Evolutionary conservation across 2,888 invertebrate genomes (phyloP).

Genomic region (Ceramica pisi): DNA sequence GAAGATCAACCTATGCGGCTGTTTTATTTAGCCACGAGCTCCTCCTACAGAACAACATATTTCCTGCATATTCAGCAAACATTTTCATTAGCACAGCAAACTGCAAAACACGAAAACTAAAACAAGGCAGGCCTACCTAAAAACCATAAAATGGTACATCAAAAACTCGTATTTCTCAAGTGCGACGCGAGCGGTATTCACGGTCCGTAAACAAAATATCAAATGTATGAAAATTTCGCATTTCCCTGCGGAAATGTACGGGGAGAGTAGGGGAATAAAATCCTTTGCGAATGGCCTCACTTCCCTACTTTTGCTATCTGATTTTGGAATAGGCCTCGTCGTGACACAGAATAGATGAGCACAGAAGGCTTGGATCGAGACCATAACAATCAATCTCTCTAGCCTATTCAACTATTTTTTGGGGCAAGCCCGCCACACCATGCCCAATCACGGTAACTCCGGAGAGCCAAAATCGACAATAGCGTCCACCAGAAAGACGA

Average conservation of each 20-base stretch:
- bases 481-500: too few relatives aligned
- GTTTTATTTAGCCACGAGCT: too few relatives aligned
- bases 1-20: too few relatives aligned
- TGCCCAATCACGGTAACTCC: too few relatives aligned
- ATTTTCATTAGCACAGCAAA: slow-evolving; percentile 16
- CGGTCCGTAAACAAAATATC: slow-evolving; percentile 63
- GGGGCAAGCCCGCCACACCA: too few relatives aligned
- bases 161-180: slow-evolving; percentile 42
- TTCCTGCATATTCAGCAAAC: slow-evolving; percentile 3
- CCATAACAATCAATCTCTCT: too few relatives aligned
- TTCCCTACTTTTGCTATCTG: slow-evolving; percentile 49
- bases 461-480: too few relatives aligned
- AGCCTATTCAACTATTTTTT: too few relatives aligned
- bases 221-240: slow-evolving; percentile 59
- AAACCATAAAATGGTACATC: slow-evolving; percentile 45
- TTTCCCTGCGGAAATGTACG: slow-evolving; percentile 60
- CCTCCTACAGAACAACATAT: too few relatives aligned
- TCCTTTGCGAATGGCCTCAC: slow-evolving; percentile 56
- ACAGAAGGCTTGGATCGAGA: slow-evolving; percentile 21
- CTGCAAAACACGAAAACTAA: slow-evolving; percentile 9
- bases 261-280: slow-evolving; percentile 50
- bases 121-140: slow-evolving; percentile 4
- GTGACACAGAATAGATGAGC: not conserved
- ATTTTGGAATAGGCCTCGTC: slow-evolving; percentile 42
- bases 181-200: slow-evolving; percentile 36